These are phyloP conservation scores for Nematostella vectensis DNA, from an alignment of 92 coral and sea anemone species.

Conservation along the genomic window DNA sequence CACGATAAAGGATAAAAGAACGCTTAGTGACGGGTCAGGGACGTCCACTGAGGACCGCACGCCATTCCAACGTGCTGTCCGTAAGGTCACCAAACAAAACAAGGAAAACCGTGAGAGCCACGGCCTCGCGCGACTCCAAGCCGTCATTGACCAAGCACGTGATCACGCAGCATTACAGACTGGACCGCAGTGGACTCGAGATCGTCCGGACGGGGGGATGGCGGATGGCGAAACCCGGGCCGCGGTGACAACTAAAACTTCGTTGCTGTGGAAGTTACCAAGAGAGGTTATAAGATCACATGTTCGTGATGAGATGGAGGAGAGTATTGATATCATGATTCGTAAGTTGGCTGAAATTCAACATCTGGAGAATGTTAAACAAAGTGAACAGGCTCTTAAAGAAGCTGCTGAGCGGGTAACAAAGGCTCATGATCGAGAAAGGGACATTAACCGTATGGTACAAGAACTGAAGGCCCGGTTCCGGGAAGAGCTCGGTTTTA, in stretches of 20 bases:
- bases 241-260: background rate
- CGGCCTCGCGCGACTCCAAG: conserved; percentile 3
- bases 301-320: conserved; percentile 38
- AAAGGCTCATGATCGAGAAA: conserved; percentile 53
- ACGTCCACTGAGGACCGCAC: conserved; percentile 9
- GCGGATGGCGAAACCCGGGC: background rate
- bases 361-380: conserved; percentile 69
- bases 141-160: conserved; percentile 1
- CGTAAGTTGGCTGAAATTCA: conserved; percentile 90
- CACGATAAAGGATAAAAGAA: too few species aligned
- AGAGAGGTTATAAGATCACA: conserved; percentile 15
- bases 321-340: conserved; percentile 62
- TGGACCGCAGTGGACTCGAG: background rate
- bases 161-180: background rate
- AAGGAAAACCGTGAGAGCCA: conserved; percentile 3
- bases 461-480: conserved; percentile 53
- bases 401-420: conserved; percentile 64
- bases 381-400: conserved; percentile 59
- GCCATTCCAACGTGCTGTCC: conserved; percentile 24
- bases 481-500: conserved; percentile 56
- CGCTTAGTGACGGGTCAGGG: too few species aligned
- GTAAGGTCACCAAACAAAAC: conserved; percentile 22
- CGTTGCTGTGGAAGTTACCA: conserved; percentile 11
- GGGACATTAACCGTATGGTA: conserved; percentile 41
- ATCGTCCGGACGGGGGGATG: background rate